These are phyloP conservation scores for Sclerurus mexicanus DNA, from an alignment of 2,113 vertebrate species.

Conservation along the genomic window DNA sequence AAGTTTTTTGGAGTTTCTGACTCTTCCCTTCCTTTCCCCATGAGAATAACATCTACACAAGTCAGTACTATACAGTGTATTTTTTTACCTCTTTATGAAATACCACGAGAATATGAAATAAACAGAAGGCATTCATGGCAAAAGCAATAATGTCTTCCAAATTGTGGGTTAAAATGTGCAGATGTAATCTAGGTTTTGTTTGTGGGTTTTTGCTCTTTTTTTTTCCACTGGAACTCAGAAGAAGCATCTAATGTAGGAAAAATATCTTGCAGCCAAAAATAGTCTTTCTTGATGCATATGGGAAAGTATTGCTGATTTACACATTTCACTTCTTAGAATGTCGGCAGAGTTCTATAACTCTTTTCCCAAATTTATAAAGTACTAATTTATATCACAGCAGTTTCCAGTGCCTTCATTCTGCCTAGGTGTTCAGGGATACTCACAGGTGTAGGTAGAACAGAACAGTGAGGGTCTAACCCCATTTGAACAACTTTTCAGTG, in stretches of 20 bases:
- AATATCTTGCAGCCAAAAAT: background rate
- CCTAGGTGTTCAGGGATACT: background rate
- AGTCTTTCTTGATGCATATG: background rate
- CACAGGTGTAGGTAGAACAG: background rate
- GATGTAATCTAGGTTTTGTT: background rate
- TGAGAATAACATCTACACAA: background rate
- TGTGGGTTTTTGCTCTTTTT: background rate
- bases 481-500: background rate
- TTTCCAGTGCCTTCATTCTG: background rate
- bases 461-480: background rate
- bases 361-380: background rate
- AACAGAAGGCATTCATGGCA: background rate
- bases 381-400: background rate
- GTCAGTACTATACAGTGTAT: background rate
- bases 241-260: background rate
- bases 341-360: background rate
- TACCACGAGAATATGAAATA: background rate
- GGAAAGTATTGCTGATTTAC: background rate
- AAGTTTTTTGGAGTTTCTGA: background rate
- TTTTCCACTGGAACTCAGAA: background rate
- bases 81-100: background rate
- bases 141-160: background rate
- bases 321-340: background rate
- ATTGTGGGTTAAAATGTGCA: background rate
- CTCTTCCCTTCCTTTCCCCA: background rate